These are phyloP conservation scores for Galeopsomyia nigrocyanea DNA, from an alignment of 2,888 invertebrate species.

Conservation along the genomic window DNA sequence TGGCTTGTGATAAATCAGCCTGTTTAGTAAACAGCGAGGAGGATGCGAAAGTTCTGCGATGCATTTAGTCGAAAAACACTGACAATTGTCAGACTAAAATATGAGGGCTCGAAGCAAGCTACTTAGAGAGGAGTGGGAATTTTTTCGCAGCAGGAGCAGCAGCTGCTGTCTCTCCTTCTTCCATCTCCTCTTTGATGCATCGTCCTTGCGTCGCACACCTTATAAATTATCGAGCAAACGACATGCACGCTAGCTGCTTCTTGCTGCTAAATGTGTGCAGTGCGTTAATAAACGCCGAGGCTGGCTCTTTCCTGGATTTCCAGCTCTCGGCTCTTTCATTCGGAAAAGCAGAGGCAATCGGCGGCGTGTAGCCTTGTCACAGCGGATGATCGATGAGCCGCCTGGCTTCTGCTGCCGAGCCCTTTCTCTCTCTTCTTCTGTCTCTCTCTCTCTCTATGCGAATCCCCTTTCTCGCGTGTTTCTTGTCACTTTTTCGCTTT, in stretches of 20 bases:
- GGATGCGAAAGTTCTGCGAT: background rate
- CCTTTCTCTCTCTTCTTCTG: background rate
- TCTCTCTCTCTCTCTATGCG: constrained; percentile 21
- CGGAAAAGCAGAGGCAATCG: constrained; percentile 47
- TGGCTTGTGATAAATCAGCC: constrained; percentile 34
- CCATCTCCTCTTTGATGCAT: background rate
- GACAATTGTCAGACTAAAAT: constrained; percentile 32
- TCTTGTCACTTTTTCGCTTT: constrained; percentile 28
- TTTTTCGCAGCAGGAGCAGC: too few species aligned
- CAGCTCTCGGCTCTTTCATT: background rate
- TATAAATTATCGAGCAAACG: constrained; percentile 30
- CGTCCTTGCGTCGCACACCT: background rate
- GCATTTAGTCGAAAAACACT: constrained; percentile 12
- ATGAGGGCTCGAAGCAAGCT: constrained; percentile 16
- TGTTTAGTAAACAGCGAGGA: constrained; percentile 15
- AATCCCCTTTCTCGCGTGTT: constrained; percentile 29
- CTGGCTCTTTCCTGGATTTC: constrained; percentile 16
- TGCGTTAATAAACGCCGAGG: background rate
- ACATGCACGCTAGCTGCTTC: background rate
- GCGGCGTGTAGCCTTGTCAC: constrained; percentile 59
- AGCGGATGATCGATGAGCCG: constrained; percentile 56
- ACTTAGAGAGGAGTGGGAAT: background rate
- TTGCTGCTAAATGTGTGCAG: background rate
- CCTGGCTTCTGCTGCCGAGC: constrained; percentile 15
- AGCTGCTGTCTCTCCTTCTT: background rate